A percentile compares a stretch with the other conserved stretches of the same genome.
These are phyloP conservation scores for Rhadina sibilatrix DNA, from an alignment of 2,113 vertebrate genomes.

Conservation along the genomic window DNA sequence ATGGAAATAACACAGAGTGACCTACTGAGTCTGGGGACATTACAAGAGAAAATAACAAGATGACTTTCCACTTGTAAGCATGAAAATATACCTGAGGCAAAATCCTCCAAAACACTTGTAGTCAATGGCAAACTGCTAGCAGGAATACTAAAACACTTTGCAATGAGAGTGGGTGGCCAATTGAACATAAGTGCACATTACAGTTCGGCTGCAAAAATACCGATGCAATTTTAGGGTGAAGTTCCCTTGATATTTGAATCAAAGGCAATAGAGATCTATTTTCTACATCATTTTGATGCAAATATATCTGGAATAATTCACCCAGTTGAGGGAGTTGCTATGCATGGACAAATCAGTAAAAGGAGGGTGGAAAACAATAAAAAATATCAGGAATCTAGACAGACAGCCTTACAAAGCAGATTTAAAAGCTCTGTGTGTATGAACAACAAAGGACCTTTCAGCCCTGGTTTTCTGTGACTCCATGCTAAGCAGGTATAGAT, in stretches of 20 bases:
- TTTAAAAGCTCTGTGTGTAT: not conserved
- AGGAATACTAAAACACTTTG: slow-evolving; percentile 1
- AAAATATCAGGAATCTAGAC: not conserved
- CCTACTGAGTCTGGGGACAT: not conserved
- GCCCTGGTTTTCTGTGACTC: not conserved
- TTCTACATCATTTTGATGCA: slow-evolving; percentile 36
- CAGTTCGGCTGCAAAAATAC: slow-evolving; percentile 21
- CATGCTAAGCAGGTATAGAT: not conserved
- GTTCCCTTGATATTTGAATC: slow-evolving; percentile 23
- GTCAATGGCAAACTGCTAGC: not conserved
- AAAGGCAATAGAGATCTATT: slow-evolving; percentile 28
- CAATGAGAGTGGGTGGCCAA: not conserved
- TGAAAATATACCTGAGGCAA: slow-evolving; percentile 25
- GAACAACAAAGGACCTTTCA: not conserved
- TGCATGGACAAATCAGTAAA: not conserved
- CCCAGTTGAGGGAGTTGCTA: not conserved
- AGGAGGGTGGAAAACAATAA: not conserved
- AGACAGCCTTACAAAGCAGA: not conserved
- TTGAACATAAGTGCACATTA: slow-evolving; percentile 16
- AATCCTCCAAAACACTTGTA: slow-evolving; percentile 14
- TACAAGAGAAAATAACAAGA: not conserved
- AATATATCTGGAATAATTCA: not conserved
- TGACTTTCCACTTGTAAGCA: not conserved
- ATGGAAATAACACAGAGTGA: not conserved
- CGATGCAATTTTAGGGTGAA: slow-evolving; percentile 39